These are phyloP conservation scores for Capromys pilorides DNA, from an alignment of 2,797 vertebrate species.

Conservation along the genomic window DNA sequence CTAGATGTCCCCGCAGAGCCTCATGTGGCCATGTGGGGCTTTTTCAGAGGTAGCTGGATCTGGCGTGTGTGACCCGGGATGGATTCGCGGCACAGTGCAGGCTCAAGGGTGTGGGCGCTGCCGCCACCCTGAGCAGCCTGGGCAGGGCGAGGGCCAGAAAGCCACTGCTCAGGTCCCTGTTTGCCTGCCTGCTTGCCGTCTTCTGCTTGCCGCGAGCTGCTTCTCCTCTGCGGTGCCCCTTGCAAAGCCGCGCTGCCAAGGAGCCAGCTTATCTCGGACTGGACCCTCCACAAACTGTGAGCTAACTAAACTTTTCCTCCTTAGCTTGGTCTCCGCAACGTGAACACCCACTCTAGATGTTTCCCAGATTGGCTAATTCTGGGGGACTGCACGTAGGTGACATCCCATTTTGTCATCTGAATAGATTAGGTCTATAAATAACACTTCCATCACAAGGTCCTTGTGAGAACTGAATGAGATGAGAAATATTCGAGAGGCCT, in stretches of 20 bases:
- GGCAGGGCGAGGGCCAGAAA: background rate
- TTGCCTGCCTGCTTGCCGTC: background rate
- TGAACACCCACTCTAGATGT: background rate
- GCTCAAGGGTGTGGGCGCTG: background rate
- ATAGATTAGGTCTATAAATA: conserved; percentile 44
- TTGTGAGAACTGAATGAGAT: conserved; percentile 32
- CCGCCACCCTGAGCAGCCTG: background rate
- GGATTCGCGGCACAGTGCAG: background rate
- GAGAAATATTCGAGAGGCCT: background rate
- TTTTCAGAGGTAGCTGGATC: background rate
- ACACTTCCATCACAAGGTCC: background rate
- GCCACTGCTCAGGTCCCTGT: background rate
- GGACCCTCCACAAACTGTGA: background rate
- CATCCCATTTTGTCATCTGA: background rate
- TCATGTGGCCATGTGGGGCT: background rate
- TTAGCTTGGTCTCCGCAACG: too few species aligned
- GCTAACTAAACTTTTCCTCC: background rate
- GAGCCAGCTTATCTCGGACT: background rate
- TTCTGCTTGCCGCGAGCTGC: background rate
- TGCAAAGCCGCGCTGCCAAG: background rate
- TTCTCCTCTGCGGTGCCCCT: background rate
- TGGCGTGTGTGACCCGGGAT: background rate
- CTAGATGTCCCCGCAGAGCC: background rate
- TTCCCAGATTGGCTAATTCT: background rate
- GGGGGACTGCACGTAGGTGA: background rate